Conservation (phyloP, 2,113 vertebrate genomes). For the Prunella himalayana region DNA sequence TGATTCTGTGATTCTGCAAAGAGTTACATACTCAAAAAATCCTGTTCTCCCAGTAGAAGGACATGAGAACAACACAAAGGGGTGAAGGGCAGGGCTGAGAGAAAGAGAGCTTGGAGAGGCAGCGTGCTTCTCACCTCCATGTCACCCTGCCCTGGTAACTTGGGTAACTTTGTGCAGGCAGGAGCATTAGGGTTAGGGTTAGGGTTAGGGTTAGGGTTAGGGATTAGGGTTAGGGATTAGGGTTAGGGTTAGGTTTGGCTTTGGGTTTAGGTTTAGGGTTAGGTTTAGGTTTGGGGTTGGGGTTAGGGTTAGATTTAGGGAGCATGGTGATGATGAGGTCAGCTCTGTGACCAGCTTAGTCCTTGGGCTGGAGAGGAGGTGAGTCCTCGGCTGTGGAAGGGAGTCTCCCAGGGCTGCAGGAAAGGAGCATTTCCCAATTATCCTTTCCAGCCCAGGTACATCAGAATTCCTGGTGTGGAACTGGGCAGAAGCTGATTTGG, state of each 20-base stretch:
- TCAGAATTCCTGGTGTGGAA: background rate
- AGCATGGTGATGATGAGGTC: fast-evolving
- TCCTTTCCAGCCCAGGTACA: background rate
- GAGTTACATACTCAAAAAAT: fast-evolving
- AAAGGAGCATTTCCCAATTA: fast-evolving
- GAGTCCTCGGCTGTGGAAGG: background rate
- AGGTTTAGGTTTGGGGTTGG: too few species aligned
- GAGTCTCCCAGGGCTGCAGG: background rate
- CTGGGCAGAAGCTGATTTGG: background rate
- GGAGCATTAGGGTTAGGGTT: background rate
- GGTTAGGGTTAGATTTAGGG: too few species aligned
- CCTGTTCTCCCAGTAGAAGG: background rate
- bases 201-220: too few species aligned
- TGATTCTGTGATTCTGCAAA: background rate
- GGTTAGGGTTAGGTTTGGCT: too few species aligned
- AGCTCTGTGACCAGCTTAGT: background rate
- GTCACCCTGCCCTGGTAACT: background rate
- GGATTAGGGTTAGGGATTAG: too few species aligned
- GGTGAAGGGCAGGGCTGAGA: background rate
- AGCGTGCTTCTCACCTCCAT: background rate
- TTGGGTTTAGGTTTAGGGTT: too few species aligned
- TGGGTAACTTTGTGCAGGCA: background rate
- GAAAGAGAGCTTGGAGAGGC: background rate
- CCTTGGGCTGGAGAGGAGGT: background rate
- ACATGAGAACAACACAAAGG: background rate